These are phyloP conservation scores for Silurus aristotelis DNA, from an alignment of 2,797 vertebrate species.

Conservation along the genomic window DNA sequence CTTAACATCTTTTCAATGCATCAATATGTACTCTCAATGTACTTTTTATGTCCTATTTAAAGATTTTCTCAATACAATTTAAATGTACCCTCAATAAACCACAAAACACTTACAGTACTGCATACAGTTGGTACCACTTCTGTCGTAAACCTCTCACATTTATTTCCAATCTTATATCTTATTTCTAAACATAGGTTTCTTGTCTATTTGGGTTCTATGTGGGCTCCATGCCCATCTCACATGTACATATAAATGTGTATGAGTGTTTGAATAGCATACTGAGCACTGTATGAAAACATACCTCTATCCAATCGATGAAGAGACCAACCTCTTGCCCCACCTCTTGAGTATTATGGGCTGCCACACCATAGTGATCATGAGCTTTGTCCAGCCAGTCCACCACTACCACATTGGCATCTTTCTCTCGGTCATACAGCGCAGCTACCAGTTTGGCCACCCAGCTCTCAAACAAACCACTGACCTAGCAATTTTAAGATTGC, in stretches of 20 bases:
- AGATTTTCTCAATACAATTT: not conserved
- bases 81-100: not conserved
- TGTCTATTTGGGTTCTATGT: not conserved
- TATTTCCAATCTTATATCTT: not conserved
- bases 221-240: not conserved
- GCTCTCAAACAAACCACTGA: conserved; percentile 79
- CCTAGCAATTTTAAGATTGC: conserved; percentile 55
- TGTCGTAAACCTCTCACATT: not conserved
- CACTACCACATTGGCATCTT: conserved; percentile 75
- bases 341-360: conserved; percentile 74
- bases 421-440: conserved; percentile 73
- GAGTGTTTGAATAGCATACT: not conserved
- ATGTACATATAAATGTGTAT: not conserved
- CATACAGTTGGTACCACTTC: not conserved
- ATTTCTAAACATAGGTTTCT: not conserved
- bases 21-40: no score
- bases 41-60: no score
- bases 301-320: conserved; percentile 82
- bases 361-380: conserved; percentile 78
- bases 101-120: not conserved
- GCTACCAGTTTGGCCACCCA: conserved; percentile 78
- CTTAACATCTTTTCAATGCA: not conserved
- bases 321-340: conserved; percentile 74
- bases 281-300: conserved; percentile 39
- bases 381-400: conserved; percentile 79